Evolutionary conservation across 1,140 invertebrate genomes (phyloP).

Genomic region (Drosophila lini): DNA sequence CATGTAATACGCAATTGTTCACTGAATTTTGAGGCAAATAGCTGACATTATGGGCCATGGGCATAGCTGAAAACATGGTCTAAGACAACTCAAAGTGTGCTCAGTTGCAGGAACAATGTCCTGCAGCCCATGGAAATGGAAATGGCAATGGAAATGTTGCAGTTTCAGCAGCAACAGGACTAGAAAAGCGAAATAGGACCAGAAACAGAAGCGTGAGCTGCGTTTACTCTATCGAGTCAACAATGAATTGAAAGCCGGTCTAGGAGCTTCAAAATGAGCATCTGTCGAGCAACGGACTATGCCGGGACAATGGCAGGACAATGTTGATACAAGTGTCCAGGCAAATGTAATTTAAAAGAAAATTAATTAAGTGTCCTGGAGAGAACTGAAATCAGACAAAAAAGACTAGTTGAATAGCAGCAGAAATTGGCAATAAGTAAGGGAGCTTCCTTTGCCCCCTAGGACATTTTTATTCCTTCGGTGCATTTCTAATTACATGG

Average conservation of each 20-base stretch:
- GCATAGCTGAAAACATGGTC: constrained; percentile 20
- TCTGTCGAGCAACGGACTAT: constrained; percentile 10
- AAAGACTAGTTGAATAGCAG: constrained; percentile 5
- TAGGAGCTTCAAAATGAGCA: constrained; percentile 54
- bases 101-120: constrained; percentile 35
- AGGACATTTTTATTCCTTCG: constrained; percentile 51
- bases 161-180: constrained; percentile 34
- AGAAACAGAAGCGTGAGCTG: constrained; percentile 18
- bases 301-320: constrained; percentile 32
- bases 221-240: constrained; percentile 68
- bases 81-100: constrained; percentile 34
- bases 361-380: constrained; percentile 70
- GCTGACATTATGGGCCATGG: constrained; percentile 29
- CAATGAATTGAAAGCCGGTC: constrained; percentile 70
- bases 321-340: constrained; percentile 67
- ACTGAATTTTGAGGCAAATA: constrained; percentile 43
- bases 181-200: constrained; percentile 3
- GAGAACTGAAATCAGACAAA: constrained; percentile 8
- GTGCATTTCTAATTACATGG: constrained; percentile 70
- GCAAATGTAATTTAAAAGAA: constrained; percentile 70
- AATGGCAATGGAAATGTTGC: constrained; percentile 27
- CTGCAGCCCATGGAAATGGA: constrained; percentile 32
- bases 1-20: constrained; percentile 50
- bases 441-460: constrained; percentile 4
- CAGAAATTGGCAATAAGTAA: constrained; percentile 34